Base-by-base conservation (phyloP, 2,888 invertebrate genomes). In the Volucella bombylans region DNA sequence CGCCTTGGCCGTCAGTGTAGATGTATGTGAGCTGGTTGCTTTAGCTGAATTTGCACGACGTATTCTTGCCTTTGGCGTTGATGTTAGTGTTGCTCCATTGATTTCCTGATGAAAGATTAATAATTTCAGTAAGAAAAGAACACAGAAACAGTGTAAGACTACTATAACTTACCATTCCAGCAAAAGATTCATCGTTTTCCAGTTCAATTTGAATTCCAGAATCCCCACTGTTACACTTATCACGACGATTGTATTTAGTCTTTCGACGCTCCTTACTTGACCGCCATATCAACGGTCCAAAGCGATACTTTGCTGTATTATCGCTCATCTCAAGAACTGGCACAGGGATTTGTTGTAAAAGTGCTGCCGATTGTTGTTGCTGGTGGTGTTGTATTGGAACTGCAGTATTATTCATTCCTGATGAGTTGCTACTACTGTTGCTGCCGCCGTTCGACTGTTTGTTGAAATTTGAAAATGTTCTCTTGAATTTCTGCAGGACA, bases 181-280 rank as follows among this genome's bases (percentile, higher is more conserved):
- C 88, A 87, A 88, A 91, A 62, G 89, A 89, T 55, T 91, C 90
- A 83, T 90, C 91, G 89, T 91, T 93, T 90, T 92, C 92, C 52
- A 91, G 85, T 92, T 95, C 94, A 87, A 95, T 94, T 91, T 95
- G 95, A 89, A 95, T 95, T 86, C 95, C 95, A 83, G 95, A 95
- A 90, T 95, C 95, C 4, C 95, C 95, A 89, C 95, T 95, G 90
- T 95, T 95, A 91, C 95, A 95, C 90, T 95, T 95, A 87, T 94
- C 94, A 87, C 93, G 94, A 77, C 95, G 92, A 76, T 94, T 94
- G 69, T 94, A 94, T 90, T 95, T 95, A 87, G 94, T 94, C 89
- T 94, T 94, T 88, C 95, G 95, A 72, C 94, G 92, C 89, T 95
- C 95, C 89, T 95, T 95, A 88, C 95, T 95, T 18, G 94, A 93